A percentile compares a stretch with the other conserved stretches of the same genome.
phyloP scores from a whole-genome alignment of 2,888 invertebrate genomes.

The Agrochola circellaris region DNA sequence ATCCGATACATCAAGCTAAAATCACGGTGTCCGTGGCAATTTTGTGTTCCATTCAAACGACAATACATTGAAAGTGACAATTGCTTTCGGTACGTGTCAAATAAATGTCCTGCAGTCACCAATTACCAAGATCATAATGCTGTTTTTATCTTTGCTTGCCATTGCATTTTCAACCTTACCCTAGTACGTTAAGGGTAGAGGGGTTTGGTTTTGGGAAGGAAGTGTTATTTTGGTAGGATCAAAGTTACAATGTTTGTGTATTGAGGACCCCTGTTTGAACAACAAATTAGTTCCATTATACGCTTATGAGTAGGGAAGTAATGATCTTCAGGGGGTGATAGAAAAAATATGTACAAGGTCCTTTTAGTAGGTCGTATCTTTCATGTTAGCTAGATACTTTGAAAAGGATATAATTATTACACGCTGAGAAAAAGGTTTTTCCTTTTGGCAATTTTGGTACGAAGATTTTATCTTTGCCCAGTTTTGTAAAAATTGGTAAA shows the following conservation, averaged over 20 bases:
- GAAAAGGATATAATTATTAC: constrained; percentile 21
- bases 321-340: constrained; percentile 74
- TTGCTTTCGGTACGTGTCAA: constrained; percentile 86
- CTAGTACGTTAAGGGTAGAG: constrained; percentile 30
- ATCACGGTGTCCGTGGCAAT: constrained; percentile 81
- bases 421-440: constrained; percentile 34
- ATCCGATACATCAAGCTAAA: constrained; percentile 77
- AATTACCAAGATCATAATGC: constrained; percentile 64
- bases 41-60: constrained; percentile 72
- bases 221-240: constrained; percentile 58
- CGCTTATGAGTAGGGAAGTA: constrained; percentile 86
- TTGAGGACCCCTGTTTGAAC: constrained; percentile 87
- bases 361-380: constrained; percentile 50
- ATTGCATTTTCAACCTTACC: constrained; percentile 63
- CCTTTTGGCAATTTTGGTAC: constrained; percentile 8
- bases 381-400: constrained; percentile 26
- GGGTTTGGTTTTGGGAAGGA: neutral
- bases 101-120: constrained; percentile 82
- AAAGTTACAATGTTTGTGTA: constrained; percentile 83
- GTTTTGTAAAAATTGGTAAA: constrained; percentile 33
- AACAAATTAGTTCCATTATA: constrained; percentile 90
- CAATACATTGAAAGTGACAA: constrained; percentile 79
- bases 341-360: constrained; percentile 63
- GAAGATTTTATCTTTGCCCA: constrained; percentile 12
- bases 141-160: constrained; percentile 12